phyloP scores from a whole-genome alignment of 2,888 invertebrate species.

The Danaus chrysippus region DNA sequence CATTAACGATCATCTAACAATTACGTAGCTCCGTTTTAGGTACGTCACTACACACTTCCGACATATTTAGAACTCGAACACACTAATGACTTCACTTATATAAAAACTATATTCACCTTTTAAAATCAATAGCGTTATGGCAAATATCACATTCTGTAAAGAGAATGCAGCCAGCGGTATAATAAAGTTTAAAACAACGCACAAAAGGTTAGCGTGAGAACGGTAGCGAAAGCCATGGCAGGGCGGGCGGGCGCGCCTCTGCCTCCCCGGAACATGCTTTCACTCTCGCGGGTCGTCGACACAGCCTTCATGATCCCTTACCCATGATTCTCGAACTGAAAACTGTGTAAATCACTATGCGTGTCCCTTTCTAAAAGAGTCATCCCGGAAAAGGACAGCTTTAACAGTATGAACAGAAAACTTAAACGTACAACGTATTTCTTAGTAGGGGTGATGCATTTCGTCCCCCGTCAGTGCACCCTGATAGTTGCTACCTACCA shows the following conservation, averaged over 20 bases:
- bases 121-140: too few relatives aligned
- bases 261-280: constrained; percentile 74
- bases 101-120: neutral
- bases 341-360: constrained; percentile 14
- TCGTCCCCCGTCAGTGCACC: constrained; percentile 43
- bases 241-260: constrained; percentile 58
- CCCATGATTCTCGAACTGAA: constrained; percentile 36
- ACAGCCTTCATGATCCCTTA: constrained; percentile 66
- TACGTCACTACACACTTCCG: neutral
- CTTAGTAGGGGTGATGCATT: constrained; percentile 54
- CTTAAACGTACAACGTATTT: constrained; percentile 21
- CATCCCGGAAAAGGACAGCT: constrained; percentile 21
- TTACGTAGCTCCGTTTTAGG: neutral
- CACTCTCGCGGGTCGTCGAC: constrained; percentile 77
- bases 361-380: constrained; percentile 24
- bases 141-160: too few relatives aligned
- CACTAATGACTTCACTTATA: neutral
- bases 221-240: constrained; percentile 72
- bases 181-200: constrained; percentile 61
- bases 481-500: constrained; percentile 60
- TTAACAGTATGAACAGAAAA: constrained; percentile 24
- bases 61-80: neutral
- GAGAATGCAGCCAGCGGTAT: constrained; percentile 6
- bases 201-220: constrained; percentile 67
- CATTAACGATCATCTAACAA: neutral